A percentile compares a stretch with the other conserved stretches of the same genome.
Evolutionary conservation across 2,888 invertebrate genomes (phyloP).

Genomic region (Branchinecta sandiegonensis): DNA sequence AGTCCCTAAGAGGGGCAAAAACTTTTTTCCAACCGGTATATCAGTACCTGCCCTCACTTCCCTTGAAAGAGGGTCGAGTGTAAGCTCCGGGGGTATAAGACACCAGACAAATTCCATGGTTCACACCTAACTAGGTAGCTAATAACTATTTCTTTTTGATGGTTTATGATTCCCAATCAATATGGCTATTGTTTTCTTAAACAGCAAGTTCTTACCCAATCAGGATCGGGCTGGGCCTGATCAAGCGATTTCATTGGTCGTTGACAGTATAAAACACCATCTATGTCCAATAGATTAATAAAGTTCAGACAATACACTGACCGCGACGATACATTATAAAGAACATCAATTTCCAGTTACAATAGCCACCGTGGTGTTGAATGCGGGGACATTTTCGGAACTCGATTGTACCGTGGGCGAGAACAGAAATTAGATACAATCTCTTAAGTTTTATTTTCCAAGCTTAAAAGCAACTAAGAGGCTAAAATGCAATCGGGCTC

Average conservation of each 20-base stretch:
- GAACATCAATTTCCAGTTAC: not conserved
- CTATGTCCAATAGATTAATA: slow-evolving; percentile 12
- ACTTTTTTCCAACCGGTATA: not conserved
- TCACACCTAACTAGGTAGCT: not conserved
- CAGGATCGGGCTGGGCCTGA: too few species aligned
- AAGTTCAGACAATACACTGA: not conserved
- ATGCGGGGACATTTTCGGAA: too few species aligned
- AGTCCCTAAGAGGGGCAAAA: not conserved
- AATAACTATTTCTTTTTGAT: too few species aligned
- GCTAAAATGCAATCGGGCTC: too few species aligned
- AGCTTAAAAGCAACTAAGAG: too few species aligned
- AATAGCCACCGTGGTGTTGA: not conserved
- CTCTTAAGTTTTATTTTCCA: too few species aligned
- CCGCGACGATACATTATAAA: slow-evolving; percentile 9
- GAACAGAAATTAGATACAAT: too few species aligned
- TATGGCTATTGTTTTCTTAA: too few species aligned
- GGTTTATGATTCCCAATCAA: too few species aligned
- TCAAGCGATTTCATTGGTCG: too few species aligned
- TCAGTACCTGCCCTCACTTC: not conserved
- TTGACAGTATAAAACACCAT: not conserved
- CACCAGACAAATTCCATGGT: slow-evolving; percentile 14
- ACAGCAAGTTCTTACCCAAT: too few species aligned
- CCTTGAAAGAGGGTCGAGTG: not conserved
- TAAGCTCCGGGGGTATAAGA: slow-evolving; percentile 10
- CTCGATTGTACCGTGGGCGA: too few species aligned